These are phyloP conservation scores for Trichoplusia ni DNA, from an alignment of 1,140 invertebrate genomes.

Conservation along the genomic window DNA sequence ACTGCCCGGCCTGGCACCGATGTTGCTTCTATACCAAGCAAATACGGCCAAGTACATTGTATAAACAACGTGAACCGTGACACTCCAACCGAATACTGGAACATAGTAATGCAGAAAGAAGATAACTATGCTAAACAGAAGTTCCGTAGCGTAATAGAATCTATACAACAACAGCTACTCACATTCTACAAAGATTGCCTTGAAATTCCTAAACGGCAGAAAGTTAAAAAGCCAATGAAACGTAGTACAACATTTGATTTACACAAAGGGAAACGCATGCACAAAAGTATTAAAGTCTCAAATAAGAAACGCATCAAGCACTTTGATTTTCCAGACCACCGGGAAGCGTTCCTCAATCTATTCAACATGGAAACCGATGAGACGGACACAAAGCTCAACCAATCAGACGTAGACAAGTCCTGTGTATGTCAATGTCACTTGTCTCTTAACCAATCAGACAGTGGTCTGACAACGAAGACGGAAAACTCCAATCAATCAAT, in stretches of 20 bases:
- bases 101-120: constrained; percentile 64
- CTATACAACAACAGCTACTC: constrained; percentile 57
- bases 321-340: constrained; percentile 68
- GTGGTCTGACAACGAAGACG: constrained; percentile 51
- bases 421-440: constrained; percentile 62
- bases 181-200: constrained; percentile 59
- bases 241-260: constrained; percentile 40
- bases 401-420: constrained; percentile 42
- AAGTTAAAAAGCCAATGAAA: constrained; percentile 3
- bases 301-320: constrained; percentile 67
- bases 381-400: constrained; percentile 26
- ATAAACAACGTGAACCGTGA: constrained; percentile 40
- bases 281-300: constrained; percentile 42
- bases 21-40: constrained; percentile 45
- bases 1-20: constrained; percentile 44
- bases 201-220: constrained; percentile 45
- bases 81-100: constrained; percentile 61
- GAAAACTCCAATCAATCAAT: constrained; percentile 54
- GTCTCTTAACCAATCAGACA: constrained; percentile 48
- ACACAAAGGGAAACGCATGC: constrained; percentile 32
- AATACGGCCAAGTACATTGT: constrained; percentile 40
- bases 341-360: constrained; percentile 63
- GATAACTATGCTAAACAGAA: constrained; percentile 55
- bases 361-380: constrained; percentile 49
- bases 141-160: constrained; percentile 38